Percentiles rank a stretch among this genome's conserved stretches.
Evolutionary conservation across 2,888 invertebrate species (phyloP).

Genomic region (Therioaphis trifolii): DNA sequence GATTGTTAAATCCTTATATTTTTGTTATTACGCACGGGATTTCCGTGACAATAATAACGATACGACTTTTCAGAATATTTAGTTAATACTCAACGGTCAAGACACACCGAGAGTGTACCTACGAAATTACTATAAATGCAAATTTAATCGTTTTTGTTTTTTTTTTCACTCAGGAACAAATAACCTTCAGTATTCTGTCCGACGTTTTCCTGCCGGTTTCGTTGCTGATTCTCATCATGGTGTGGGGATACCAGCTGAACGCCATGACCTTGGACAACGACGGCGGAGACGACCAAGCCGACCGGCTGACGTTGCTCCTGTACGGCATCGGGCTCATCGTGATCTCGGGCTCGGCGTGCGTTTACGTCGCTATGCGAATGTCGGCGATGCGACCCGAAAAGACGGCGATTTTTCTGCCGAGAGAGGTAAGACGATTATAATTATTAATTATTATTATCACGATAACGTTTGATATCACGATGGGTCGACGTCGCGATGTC

Average conservation of each 20-base stretch:
- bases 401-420: background rate
- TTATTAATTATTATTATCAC: no score
- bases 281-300: background rate
- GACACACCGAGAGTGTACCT: no score
- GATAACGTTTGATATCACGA: no score
- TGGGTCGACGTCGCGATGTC: no score
- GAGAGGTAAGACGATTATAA: no score
- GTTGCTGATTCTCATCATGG: slow-evolving; percentile 18
- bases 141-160: background rate
- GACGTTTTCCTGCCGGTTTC: slow-evolving; percentile 44
- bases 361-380: slow-evolving; percentile 42
- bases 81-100: no score
- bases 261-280: slow-evolving; percentile 33
- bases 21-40: no score
- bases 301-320: slow-evolving; percentile 20
- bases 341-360: slow-evolving; percentile 43
- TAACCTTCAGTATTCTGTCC: slow-evolving; percentile 31
- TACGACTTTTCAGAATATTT: no score
- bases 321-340: slow-evolving; percentile 50
- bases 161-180: slow-evolving; percentile 33
- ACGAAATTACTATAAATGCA: no score
- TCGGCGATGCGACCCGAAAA: slow-evolving; percentile 22
- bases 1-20: no score
- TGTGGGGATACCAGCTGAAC: slow-evolving; percentile 46
- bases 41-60: no score